Base-by-base conservation (phyloP, 2,113 vertebrate genomes). In the Zosterops hypoxanthus region DNA sequence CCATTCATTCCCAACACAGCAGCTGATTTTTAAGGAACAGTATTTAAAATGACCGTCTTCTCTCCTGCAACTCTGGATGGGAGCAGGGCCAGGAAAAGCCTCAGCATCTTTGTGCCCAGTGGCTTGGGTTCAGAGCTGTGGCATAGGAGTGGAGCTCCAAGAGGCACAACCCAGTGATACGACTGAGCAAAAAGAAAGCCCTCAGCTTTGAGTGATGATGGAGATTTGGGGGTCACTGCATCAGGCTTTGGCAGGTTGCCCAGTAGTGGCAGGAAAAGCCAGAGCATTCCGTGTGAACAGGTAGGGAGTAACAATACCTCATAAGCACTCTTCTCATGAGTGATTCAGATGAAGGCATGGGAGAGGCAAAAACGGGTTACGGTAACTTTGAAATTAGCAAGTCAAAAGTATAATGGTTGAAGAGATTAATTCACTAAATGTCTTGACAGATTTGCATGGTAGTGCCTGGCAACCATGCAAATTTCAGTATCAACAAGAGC, bases 271-370 rank as follows among this genome's bases (percentile, higher is more conserved):
- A 56, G 56, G 44, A 61, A 80, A 71, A 93, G 63, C 28, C 1
- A 3, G 63, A 77, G 69, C 78, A 42, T 34, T 39, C 63, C 5
- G 11, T 47, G 79, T 82, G 68, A 93, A 82, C 53, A 79, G 78
- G 78, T 2, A 85, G 88, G 94, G 75, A 95, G 85, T 92, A 94
- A 85, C 92, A 88, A 86, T 73, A 82, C 66, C 68, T 65, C 65
- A 70, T 65, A 88, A 94, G 73, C 56, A 47, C 50, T 80, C 39
- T 75, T 66, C 82, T 90, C 91, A 73, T 41, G 34, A 92, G 50
- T 95, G 92, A 95, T 93, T 96, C 86, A 95, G 88, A 52, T 19
- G 39, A 82, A 77, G 85, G 63, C 2, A 14, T 66, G 92, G 90
- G 92, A 93, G 88, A 88, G 92, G 88, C 88, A 80, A 55, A 76